Base-by-base conservation (phyloP, 92 coral and sea anemone species). In the Micromussa lordhowensis region DNA sequence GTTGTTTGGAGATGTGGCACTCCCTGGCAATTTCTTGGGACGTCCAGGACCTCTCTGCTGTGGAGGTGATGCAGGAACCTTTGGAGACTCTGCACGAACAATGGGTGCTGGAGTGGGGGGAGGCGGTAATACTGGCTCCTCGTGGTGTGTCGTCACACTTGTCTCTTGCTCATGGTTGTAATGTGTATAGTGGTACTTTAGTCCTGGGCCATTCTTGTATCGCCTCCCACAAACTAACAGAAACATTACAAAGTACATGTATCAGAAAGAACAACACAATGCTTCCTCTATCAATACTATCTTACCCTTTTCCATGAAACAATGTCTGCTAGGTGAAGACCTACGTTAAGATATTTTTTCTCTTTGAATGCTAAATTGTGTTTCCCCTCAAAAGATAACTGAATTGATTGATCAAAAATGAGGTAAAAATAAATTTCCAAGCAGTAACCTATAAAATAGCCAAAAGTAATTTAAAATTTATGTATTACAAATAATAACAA, bases 171-270 rank as follows among this genome's bases (percentile, higher is more conserved):
- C 98, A 54, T 97, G 99, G 82, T 96, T 97, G 77, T 94, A 97
- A 87, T 97, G 98, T 1, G 98, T 96, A 86, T 97, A 97, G 68
- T 96, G 99, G 84, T 97, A 97, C 85, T 97, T 97, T 17, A 97
- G 90, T 24, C 99, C 99, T 66, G 99, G 99, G 44, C 99, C 99
- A 88, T 97, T 97, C 88, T 97, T 97, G 91, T 97, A 97, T 17
- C 99, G 95, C 75, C 96, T 92, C 13, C 99, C 99, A 93, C 99
- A 97, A 89, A 97, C 99, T 97, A 78, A 57, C 71, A 35, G 12
- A 28, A n/a, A 66, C 2, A 9, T 28, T 26, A 12, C 16, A 66
- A 26, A 66, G 2, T 15, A n/a, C n/a, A n/a, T n/a, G n/a, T n/a
- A 16, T 55, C 6, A 44, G 12, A 44, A 44, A 44, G 1, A 44